Conservation (phyloP, 1,140 invertebrate genomes). For the Maconellicoccus hirsutus region DNA sequence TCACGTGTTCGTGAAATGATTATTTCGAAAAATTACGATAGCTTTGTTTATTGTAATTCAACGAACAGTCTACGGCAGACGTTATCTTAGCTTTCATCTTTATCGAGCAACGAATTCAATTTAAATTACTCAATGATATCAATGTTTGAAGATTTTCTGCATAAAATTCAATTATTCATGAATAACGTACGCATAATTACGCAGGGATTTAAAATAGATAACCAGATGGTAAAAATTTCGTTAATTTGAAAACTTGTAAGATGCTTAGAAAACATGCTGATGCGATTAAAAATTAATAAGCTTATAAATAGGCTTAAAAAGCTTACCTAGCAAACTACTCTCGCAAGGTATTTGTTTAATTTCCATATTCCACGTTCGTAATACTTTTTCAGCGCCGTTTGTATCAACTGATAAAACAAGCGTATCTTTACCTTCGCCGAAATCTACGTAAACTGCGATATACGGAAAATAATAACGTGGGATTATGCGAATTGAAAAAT, state of each 20-base stretch:
- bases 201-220: no score
- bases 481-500: neutral
- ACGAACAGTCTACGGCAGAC: no score
- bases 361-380: slow-evolving; percentile 62
- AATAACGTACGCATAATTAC: no score
- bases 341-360: slow-evolving; percentile 60
- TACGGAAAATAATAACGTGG: no score
- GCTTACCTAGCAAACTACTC: slow-evolving; percentile 47
- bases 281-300: neutral
- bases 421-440: slow-evolving; percentile 46
- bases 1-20: no score
- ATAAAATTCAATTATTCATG: no score
- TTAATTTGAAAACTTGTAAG: slow-evolving; percentile 5
- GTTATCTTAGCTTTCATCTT: no score
- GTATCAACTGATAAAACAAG: slow-evolving; percentile 56
- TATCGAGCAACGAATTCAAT: no score
- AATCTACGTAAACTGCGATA: slow-evolving; percentile 55
- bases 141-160: no score
- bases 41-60: no score
- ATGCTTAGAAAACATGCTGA: neutral
- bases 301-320: neutral
- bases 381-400: slow-evolving; percentile 43
- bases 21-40: no score
- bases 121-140: no score
- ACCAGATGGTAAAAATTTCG: neutral